Conservation (phyloP, 2,797 vertebrate species). For the Diplodus sargus region DNA sequence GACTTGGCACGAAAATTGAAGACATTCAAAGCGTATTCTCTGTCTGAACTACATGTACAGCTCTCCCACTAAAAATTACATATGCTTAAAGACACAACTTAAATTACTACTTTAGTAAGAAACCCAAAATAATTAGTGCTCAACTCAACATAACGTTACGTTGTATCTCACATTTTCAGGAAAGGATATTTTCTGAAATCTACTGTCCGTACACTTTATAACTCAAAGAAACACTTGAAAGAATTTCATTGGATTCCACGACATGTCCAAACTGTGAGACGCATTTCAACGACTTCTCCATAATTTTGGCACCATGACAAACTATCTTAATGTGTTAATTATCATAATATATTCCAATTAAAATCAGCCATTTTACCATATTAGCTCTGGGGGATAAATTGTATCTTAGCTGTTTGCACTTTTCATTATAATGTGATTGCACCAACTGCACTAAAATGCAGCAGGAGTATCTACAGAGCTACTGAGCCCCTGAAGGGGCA, state of each 20-base stretch:
- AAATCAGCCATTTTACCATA: conserved; percentile 40
- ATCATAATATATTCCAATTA: conserved; percentile 56
- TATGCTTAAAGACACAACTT: background rate
- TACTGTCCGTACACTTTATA: background rate
- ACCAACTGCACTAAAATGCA: conserved; percentile 17
- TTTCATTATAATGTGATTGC: conserved; percentile 37
- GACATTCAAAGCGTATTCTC: background rate
- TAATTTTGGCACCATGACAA: conserved; percentile 64
- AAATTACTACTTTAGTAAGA: background rate
- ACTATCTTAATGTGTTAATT: conserved; percentile 60
- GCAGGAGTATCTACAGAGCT: background rate
- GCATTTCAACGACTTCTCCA: conserved; percentile 66
- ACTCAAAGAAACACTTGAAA: conserved; percentile 19
- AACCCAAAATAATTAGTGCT: background rate
- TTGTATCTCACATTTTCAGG: background rate
- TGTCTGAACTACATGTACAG: background rate
- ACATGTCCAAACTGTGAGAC: conserved; percentile 54
- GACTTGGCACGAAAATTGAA: conserved; percentile 14
- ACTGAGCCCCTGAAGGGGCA: background rate
- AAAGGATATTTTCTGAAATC: conserved; percentile 5
- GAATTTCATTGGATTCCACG: conserved; percentile 31
- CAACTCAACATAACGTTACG: background rate
- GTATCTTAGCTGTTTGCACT: conserved; percentile 46
- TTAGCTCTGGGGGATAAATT: conserved; percentile 37
- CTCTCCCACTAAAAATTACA: background rate